Base-by-base conservation (phyloP, 2,797 vertebrate genomes). In the Vipera ursinii region DNA sequence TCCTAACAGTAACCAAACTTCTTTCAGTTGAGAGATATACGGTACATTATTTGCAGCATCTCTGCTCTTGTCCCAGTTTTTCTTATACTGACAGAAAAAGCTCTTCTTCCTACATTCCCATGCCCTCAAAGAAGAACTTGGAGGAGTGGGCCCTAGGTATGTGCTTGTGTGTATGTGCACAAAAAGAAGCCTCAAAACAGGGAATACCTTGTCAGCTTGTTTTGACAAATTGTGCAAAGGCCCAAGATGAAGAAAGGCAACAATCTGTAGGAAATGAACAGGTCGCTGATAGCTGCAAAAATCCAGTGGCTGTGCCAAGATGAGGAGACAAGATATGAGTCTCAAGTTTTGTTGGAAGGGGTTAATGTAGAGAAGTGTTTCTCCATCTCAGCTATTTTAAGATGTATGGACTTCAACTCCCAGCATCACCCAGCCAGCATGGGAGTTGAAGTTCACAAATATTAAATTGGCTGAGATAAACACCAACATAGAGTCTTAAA, bases 21-120 rank as follows among this genome's bases (percentile, higher is more conserved):
- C 87, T 73, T n/a, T 93, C 78, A 28, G 2, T 73, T 60, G 78
- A 73, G 48, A 91, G 56, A 90, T n/a, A 13, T 55, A 90, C n/a
- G n/a, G n/a, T n/a, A n/a, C 9, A 88, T 63, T 17, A 51, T 88
- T 85, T 93, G 82, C 24, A 60, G 87, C 88, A 87, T 13, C 4
- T 17, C 89, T 7, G 15, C 61, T 90, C 26, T n/a, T 88, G 51
- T 55, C 38, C 56, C 22, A 82, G 86, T 56, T 14, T 89, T 85
- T 87, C 44, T 90, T 91, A 90, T 32, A 86, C 44, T 28, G 22
- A 17, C 61, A 90, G 82, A 85, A 90, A 93, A 93, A 89, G 26
- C 73, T 61, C 60, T 86, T 26, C 61, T 56, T n/a, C 44, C 10
- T 32, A 61, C 28, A 90, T 53, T 78, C 86, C 87, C 63, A n/a